A percentile compares a stretch with the other conserved stretches of the same genome.
phyloP scores from a whole-genome alignment of 2,888 invertebrate species.

The Nemoura dubitans region DNA sequence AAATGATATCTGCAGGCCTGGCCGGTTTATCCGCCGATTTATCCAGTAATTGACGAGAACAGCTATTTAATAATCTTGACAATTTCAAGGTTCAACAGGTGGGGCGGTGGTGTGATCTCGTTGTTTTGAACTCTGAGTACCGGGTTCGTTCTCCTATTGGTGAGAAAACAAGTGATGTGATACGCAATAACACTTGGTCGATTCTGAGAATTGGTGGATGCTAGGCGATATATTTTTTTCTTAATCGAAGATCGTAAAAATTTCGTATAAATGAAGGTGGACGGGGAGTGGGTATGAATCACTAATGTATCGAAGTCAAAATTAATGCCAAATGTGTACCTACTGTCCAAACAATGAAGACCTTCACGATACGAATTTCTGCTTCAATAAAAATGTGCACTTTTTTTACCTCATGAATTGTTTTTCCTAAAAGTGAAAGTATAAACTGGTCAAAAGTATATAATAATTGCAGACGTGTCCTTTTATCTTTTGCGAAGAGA shows the following conservation, averaged over 20 bases:
- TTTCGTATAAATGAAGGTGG: not conserved
- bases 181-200: not conserved
- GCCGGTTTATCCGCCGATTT: not conserved
- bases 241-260: not conserved
- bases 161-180: not conserved
- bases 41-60: not conserved
- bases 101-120: not conserved
- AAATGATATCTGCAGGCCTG: not conserved
- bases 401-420: too few relatives aligned
- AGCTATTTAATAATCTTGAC: not conserved
- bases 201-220: not conserved
- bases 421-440: too few relatives aligned
- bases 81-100: not conserved
- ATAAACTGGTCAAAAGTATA: too few relatives aligned
- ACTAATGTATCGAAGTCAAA: not conserved
- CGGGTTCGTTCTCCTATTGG: not conserved
- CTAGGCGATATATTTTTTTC: not conserved
- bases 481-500: too few relatives aligned
- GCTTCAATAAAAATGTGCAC: too few relatives aligned
- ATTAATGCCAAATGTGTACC: too few relatives aligned
- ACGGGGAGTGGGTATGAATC: not conserved
- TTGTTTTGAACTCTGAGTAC: not conserved
- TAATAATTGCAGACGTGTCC: too few relatives aligned
- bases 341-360: too few relatives aligned
- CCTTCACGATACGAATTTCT: too few relatives aligned